Evolutionary conservation across 2,888 invertebrate genomes (phyloP), one percentile per base, ranked within the genome.

Genomic region (Electrophaes corylata): DNA sequence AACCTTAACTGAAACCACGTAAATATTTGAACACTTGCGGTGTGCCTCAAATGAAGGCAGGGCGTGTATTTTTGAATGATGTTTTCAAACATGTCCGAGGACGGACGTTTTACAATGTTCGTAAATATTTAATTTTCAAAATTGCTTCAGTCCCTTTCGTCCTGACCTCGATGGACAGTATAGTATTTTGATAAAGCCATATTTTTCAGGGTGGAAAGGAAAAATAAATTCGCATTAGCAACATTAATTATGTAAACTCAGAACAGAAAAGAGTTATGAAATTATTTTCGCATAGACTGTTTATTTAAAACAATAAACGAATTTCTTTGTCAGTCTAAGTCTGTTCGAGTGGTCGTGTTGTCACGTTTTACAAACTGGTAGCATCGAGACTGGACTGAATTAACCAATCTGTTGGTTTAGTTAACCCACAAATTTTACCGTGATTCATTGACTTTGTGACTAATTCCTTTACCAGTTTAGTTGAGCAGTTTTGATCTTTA

Each of bases 331-430:
- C 71, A 73, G 64, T 70, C 73, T 87, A 84, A 88, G 78, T 84
- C 86, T 86, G 66, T 67, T 73, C 69, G 76, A 78, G 84, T 79
- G 78, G 71, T 78, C 73, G 71, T 74, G 80, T 74, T 73, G 81
- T 76, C 74, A 76, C 79, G 76, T 81, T 79, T 75, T 66, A 67
- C 76, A 77, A 79, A 78, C 73, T 72, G 74, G 72, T 71, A 71
- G 57, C 68, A 68, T 64, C 58, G 60, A 65, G 54, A 69, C 62
- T 65, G 64, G 57, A 67, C 61, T 55, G 47, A 69, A 68, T 62
- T 69, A 60, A 66, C 66, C 66, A 53, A 57, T 46, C 53, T 53
- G 52, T 53, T 52, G 49, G 49, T 50, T 53, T 48, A 54, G 39
- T 60, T 57, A 60, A 68, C 57, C 67, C 67, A 65, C 68, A 62